These are phyloP conservation scores for Gorilla gorilla DNA, from an alignment of 2,113 vertebrate genomes.

Conservation along the genomic window DNA sequence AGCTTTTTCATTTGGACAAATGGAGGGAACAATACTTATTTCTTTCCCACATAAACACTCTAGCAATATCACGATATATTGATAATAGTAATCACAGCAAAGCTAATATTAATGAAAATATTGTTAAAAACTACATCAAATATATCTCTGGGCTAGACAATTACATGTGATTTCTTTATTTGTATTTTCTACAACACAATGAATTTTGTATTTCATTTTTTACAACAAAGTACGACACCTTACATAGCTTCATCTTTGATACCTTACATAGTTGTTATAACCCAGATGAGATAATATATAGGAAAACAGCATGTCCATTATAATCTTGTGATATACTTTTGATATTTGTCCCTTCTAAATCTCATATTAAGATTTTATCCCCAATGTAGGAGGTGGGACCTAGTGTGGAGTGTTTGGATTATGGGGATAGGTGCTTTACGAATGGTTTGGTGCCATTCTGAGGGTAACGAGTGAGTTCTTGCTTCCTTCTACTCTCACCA, in stretches of 20 bases:
- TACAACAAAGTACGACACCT: background rate
- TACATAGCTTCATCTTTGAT: background rate
- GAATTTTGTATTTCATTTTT: background rate
- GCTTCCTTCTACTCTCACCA: background rate
- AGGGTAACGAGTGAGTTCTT: background rate
- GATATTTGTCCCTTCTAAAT: background rate
- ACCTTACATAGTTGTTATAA: background rate
- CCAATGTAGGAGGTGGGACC: background rate
- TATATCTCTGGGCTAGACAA: background rate
- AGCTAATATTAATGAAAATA: background rate
- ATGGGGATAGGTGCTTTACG: background rate
- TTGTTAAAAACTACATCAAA: background rate
- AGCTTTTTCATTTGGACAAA: background rate
- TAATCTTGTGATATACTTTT: background rate
- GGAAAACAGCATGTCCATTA: background rate
- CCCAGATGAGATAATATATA: background rate
- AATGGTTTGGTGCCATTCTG: background rate
- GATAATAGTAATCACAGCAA: background rate
- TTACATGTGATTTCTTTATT: background rate
- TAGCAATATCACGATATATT: background rate
- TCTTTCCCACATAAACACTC: background rate
- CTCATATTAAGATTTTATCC: background rate
- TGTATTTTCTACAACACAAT: background rate
- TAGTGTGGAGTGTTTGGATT: background rate
- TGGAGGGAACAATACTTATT: background rate